Base-by-base conservation (phyloP, 2,888 invertebrate genomes). In the Zygothrica quintamaculata region DNA sequence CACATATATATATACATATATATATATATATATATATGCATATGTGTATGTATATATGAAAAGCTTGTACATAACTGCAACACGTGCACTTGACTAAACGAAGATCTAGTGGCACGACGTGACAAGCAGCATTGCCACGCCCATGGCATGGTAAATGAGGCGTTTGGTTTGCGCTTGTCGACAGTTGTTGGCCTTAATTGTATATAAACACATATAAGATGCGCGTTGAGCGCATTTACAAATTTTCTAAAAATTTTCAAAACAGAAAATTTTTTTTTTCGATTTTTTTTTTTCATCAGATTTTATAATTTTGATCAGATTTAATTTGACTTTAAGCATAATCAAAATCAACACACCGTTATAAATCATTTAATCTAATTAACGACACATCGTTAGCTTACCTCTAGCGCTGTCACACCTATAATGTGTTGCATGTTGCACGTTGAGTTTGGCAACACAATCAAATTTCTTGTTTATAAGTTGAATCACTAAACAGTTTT, bases 331-430 rank as follows among this genome's bases (percentile, higher is more conserved):
- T 5, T 22, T 2, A 22, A 22, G 18, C 18, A 22, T n/a, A n/a
- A n/a, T 22, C 46, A 65, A 81, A 81, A 81, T 85, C 80, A 80
- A 70, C 80, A 53, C 79, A 55, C 36, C 61, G 82, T 55, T 69
- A 80, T 67, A 78, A 76, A 82, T 85, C 79, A 85, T 80, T 82
- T 82, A 82, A 66, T 85, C 70, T 80, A 79, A 80, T 80, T 80
- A 80, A 80, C 76, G 70, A 46, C 57, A 60, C 39, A 59, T 62
- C 68, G 70, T 70, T 74, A 58, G 47, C 22, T 1, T 51, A 16
- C 26, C 50, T 16, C 25, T 8, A 42, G 52, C 59, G 60, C 25
- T 8, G 46, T 52, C 59, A 66, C 67, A 62, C 74, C 77, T 47
- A 62, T 25, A 26, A 29, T 8, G 9, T n/a, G n/a, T 8, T n/a